phyloP scores from a whole-genome alignment of 2,797 vertebrate species.

The Pangasius larnaudii region DNA sequence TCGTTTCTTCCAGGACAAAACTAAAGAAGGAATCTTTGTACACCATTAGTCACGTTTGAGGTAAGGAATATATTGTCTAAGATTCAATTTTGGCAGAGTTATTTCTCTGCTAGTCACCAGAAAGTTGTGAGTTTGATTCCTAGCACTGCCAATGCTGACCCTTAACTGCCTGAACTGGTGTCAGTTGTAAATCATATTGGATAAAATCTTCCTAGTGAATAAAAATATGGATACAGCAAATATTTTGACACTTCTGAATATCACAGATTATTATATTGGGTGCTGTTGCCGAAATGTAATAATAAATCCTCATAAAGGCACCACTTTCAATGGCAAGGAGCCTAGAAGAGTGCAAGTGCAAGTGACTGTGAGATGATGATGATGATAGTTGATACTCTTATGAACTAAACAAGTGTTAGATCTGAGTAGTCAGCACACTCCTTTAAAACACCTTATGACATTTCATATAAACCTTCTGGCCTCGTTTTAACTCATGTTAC shows the following conservation, averaged over 20 bases:
- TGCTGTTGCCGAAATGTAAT: neutral
- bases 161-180: neutral
- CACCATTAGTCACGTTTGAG: neutral
- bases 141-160: neutral
- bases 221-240: neutral
- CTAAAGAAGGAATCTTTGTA: neutral
- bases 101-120: neutral
- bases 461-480: neutral
- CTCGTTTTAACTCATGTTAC: neutral
- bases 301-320: neutral
- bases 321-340: neutral
- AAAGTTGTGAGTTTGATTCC: neutral
- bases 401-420: neutral
- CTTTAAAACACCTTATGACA: neutral
- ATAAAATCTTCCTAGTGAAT: neutral
- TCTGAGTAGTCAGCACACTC: neutral
- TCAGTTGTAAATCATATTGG: neutral
- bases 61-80: neutral
- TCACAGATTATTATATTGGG: neutral
- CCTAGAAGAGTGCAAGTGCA: neutral
- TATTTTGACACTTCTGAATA: neutral
- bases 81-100: neutral
- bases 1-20: neutral
- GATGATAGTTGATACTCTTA: neutral
- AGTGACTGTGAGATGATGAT: neutral